Evolutionary conservation across 2,888 invertebrate genomes (phyloP), one percentile per base, ranked within the genome.

Genomic region (Frankliniella intonsa): DNA sequence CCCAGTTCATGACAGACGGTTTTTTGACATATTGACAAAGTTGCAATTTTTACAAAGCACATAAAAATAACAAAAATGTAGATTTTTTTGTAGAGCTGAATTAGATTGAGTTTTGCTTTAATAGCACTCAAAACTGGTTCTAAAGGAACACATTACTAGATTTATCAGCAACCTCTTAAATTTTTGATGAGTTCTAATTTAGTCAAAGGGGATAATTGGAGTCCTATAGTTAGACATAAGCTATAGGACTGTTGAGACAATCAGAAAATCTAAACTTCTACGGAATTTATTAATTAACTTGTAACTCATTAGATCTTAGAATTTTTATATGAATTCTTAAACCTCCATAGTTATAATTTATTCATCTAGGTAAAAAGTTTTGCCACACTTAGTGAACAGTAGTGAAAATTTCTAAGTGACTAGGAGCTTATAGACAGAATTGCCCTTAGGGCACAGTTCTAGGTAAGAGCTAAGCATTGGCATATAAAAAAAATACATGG

Each of bases 391-490:
- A 76, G 69, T 76, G 25, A 25, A 76, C 25, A 11, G 22, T 76
- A 25, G 22, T 25, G 69, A 25, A 25, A 22, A 76, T 22, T 76
- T 22, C 25, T 76, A 25, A 25, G 12, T 76, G 69, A 76, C 3
- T 25, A 76, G 7, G 22, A 76, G 69, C 69, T 76, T 76, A 25
- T 76, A 76, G 69, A 76, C 0, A 76, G 69, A 10, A 25, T 38
- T 76, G 69, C 69, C 69, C 25, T n/a, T 76, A 76, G 69, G 69
- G 69, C 69, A 76, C 10, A 12, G 25, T 25, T 22, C 17, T 76
- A 76, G 69, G 25, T 76, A 12, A 25, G 25, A 76, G 69, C 69
- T 76, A 76, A 76, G 69, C 69, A 76, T 25, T 38, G 12, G 69
- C 69, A 76, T 22, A 25, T 25, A 76, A 38, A 38, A 38, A 5